Evolutionary conservation across 1,140 invertebrate genomes (phyloP).

Genomic region (Ladona fulva): DNA sequence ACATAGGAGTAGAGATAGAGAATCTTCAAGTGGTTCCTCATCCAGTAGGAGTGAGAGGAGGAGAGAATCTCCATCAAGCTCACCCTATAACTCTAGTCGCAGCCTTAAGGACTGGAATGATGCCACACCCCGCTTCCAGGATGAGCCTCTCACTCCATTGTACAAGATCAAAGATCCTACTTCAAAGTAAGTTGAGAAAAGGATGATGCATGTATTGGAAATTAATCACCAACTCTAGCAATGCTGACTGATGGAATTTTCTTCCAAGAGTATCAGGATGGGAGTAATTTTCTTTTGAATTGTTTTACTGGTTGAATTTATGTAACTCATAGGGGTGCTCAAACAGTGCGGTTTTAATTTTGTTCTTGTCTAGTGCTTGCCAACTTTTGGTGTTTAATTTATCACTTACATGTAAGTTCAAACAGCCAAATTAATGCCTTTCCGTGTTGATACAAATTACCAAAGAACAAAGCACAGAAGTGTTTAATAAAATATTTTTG

Average conservation of each 20-base stretch:
- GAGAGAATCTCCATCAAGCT: slow-evolving; percentile 26
- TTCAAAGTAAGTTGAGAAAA: slow-evolving; percentile 33
- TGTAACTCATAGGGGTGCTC: too few species aligned
- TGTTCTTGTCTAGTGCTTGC: too few species aligned
- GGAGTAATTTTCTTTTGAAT: not conserved
- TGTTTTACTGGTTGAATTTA: not conserved
- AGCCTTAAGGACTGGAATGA: slow-evolving; percentile 46
- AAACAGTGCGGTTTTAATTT: too few species aligned
- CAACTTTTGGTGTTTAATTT: too few species aligned
- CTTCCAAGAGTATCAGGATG: not conserved
- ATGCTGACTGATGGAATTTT: too few species aligned
- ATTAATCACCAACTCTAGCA: too few species aligned
- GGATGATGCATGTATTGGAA: too few species aligned
- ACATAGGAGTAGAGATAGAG: slow-evolving; percentile 27
- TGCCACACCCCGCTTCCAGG: slow-evolving; percentile 59
- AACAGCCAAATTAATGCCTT: too few species aligned
- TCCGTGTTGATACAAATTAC: too few species aligned
- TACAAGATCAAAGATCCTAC: slow-evolving; percentile 58
- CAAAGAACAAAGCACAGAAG: too few species aligned
- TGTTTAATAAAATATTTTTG: too few species aligned
- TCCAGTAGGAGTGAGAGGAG: slow-evolving; percentile 27
- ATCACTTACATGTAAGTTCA: too few species aligned
- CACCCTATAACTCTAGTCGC: slow-evolving; percentile 23
- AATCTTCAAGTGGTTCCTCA: slow-evolving; percentile 26
- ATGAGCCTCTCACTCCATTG: slow-evolving; percentile 74